Base-by-base conservation (phyloP, 2,797 vertebrate species). In the Sphenodon punctatus region DNA sequence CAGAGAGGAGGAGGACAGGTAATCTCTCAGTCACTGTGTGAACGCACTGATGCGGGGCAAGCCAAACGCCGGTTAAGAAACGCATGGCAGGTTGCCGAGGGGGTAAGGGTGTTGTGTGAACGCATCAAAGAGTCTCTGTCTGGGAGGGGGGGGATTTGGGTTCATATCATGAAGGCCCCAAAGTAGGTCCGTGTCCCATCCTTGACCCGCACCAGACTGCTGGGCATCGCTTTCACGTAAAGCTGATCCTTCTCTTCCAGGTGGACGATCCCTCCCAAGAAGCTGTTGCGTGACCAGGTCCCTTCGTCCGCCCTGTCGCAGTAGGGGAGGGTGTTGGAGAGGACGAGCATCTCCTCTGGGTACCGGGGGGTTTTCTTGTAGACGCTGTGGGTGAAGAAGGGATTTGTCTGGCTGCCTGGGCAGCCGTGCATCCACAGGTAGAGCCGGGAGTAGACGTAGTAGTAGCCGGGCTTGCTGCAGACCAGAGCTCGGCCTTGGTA, bases 391-490 rank as follows among this genome's bases (percentile, higher is more conserved):
- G 58, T 85, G 48, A 92, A 14, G 20, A 56, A 20, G 3, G 67
- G 55, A 17, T 59, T 39, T 36, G 27, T n/a, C 15, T 30, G 46
- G 1, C 34, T 48, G 43, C 12, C 56, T 1, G 79, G 61, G 65
- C 95, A 95, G 30, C 34, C 60, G 32, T 68, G 4, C 0, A 67
- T 74, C 0, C 88, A 85, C 60, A 95, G 43, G 73, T 91, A 92
- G 60, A 95, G 82, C 59, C 94, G 94, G 17, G 95, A 94, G 55
- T 95, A 95, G 68, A 95, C 30, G 20, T 94, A 95, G 10, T 95
- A 95, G 70, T 90, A 77, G 17, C 95, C 95, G 0, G 90, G 27
- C 30, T 66, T 56, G 6, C 43, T 59, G 23, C 82, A 80, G 59
- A 92, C 78, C n/a, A 95, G 82, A 23, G 91, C 89, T 2, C 95